phyloP scores from a whole-genome alignment of 2,797 vertebrate genomes.

The Notolepis coatsorum region DNA sequence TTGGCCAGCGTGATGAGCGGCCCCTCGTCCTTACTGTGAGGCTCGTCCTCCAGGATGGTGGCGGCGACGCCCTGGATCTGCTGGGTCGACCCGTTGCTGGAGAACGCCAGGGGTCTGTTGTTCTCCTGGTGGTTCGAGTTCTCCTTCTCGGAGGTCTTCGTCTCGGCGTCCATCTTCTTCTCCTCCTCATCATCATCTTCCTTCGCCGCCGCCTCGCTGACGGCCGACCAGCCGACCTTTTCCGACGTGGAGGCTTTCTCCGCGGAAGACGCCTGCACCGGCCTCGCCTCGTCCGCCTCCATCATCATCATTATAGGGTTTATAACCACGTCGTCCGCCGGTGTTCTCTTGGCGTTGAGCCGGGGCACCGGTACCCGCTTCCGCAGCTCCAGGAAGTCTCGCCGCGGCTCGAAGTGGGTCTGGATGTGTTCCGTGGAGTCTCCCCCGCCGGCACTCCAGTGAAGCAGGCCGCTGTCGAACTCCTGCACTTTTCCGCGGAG shows the following conservation, averaged over 20 bases:
- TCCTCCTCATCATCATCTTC: slow-evolving; percentile 53
- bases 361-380: slow-evolving; percentile 79
- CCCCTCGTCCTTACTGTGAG: slow-evolving; percentile 97
- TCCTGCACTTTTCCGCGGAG: slow-evolving; percentile 92
- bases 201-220: slow-evolving; percentile 81
- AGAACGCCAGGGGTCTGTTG: slow-evolving; percentile 79
- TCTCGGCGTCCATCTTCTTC: slow-evolving; percentile 72
- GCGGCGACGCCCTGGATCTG: slow-evolving; percentile 81
- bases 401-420: slow-evolving; percentile 95
- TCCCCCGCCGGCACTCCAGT: slow-evolving; percentile 97
- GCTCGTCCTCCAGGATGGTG: slow-evolving; percentile 95
- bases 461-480: slow-evolving; percentile 95
- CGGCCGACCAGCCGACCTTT: slow-evolving; percentile 73
- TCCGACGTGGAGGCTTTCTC: slow-evolving; percentile 62
- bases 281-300: slow-evolving; percentile 60
- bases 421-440: slow-evolving; percentile 99
- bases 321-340: slow-evolving; percentile 78
- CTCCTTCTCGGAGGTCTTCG: slow-evolving; percentile 72
- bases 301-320: too few species aligned
- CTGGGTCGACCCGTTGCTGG: slow-evolving; percentile 76
- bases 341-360: slow-evolving; percentile 55
- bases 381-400: slow-evolving; percentile 82
- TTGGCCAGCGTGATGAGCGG: slow-evolving; percentile 92
- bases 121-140: slow-evolving; percentile 76
- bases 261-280: slow-evolving; percentile 46